Base-by-base conservation (phyloP, 1,140 invertebrate genomes). In the Euwallacea fornicatus region DNA sequence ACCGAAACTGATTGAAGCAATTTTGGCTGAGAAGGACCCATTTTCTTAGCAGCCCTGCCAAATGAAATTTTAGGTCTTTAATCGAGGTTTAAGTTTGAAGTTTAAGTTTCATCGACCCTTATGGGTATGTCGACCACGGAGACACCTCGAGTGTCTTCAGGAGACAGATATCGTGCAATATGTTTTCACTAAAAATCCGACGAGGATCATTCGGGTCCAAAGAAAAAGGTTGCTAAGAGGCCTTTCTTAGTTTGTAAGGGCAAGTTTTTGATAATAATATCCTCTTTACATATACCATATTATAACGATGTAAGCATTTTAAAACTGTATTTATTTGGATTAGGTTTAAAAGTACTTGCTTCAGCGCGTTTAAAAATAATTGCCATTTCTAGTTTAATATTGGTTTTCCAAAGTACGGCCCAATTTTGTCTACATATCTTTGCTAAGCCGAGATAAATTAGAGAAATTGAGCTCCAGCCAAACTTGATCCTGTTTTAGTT, bases 281-380 rank as follows among this genome's bases (percentile, higher is more conserved):
- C 11, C 41, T 62, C 42, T 63, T 15, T 63, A 44, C 41, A 50
- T 50, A 50, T 13, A 16, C 63, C 21, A 41, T 63, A 33, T 42
- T 61, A 55, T 70, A 65, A 70, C 50, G 44, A 63, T 70, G 61
- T 70, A 70, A 70, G 69, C 59, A 70, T 70, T 70, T 64, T 70
- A 64, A 70, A 58, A 16, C 33, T 70, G 69, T 70, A 63, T 63
- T 70, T 70, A 70, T 70, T 64, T 56, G 9, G 15, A 16, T 54
- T 70, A 55, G 43, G 53, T 70, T 70, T 62, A 54, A 69, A 69
- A 69, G 10, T 61, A 60, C 58, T 62, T 69, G 67, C 67, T 69
- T 69, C 47, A 56, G 44, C 50, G 67, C 43, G 58, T 60, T 60
- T 69, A 69, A 69, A 65, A 70, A 43, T 58, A 56, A 64, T 63